Evolutionary conservation across 2,888 invertebrate genomes (phyloP), one percentile per base, ranked within the genome.

Genomic region (Apantesis nais): DNA sequence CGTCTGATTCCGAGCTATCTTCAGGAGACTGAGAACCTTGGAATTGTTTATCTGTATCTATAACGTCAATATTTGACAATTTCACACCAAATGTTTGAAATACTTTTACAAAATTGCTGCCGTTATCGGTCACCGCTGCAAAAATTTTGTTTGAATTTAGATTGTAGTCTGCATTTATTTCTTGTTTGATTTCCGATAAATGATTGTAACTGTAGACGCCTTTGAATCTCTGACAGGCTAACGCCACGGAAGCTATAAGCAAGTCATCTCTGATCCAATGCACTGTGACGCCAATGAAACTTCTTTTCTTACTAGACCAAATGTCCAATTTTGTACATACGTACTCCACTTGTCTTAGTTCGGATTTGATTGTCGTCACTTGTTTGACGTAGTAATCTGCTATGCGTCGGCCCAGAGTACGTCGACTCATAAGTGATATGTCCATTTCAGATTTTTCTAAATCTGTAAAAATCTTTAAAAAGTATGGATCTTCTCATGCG

Each of bases 241-340:
- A 70, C 55, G 75, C 68, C 62, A 58, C 66, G 44, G 70, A 75
- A 25, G 58, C 55, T 72, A 68, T 52, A 62, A 67, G 68, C 68
- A 70, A 58, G 67, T 41, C 66, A 68, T 52, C 63, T 29, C 31
- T 44, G 61, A 76, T 75, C 76, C 76, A 76, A 66, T 76, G 75
- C 4, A 62, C 73, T 44, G 76, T 75, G n/a, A 77, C 73, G 68
- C 75, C 75, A 67, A 76, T 29, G 71, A 74, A 74, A 60, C 71
- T 76, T 69, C 12, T 37, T 12, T 22, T 19, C 4, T 62, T 67
- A 58, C 44, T 73, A 55, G 72, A 76, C 76, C 74, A 76, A 65
- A 76, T 76, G 68, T 71, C 73, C 55, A 66, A 67, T 58, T 71
- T 73, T 34, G 71, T 74, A 60, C 69, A 74, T 22, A 70, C 55